Evolutionary conservation across 2,888 invertebrate genomes (phyloP).

Genomic region (Lasioglossum villosulum): DNA sequence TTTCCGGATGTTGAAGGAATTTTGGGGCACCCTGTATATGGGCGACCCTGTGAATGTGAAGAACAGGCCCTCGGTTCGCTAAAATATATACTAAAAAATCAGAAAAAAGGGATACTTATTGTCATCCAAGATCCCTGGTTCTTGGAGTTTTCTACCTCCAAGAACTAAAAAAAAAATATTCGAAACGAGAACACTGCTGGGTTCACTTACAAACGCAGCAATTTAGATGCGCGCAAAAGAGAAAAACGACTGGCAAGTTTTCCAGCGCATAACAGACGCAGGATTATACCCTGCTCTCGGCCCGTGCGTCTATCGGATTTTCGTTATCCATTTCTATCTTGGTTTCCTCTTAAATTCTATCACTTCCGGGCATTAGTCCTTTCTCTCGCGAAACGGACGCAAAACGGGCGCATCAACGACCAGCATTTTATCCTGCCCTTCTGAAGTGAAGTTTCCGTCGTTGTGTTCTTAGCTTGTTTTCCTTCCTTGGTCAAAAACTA

Average conservation of each 20-base stretch:
- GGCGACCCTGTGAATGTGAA: too few relatives aligned
- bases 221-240: slow-evolving; percentile 45
- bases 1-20: too few relatives aligned
- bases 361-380: not conserved
- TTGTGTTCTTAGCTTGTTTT: not conserved
- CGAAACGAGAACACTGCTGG: too few relatives aligned
- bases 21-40: too few relatives aligned
- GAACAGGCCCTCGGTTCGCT: too few relatives aligned
- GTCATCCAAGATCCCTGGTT: too few relatives aligned
- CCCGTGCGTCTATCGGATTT: slow-evolving; percentile 21
- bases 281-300: slow-evolving; percentile 19
- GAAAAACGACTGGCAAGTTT: slow-evolving; percentile 11
- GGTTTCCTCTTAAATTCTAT: slow-evolving; percentile 26
- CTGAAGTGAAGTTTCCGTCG: not conserved
- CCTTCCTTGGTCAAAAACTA: not conserved
- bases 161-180: too few relatives aligned
- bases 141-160: too few relatives aligned
- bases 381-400: not conserved
- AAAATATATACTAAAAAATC: too few relatives aligned
- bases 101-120: too few relatives aligned
- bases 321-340: slow-evolving; percentile 41
- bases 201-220: slow-evolving; percentile 45
- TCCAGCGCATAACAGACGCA: slow-evolving; percentile 6
- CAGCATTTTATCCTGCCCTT: not conserved
- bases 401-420: not conserved